Base-by-base conservation (phyloP, 2,797 vertebrate genomes). In the Botia almorhae region DNA sequence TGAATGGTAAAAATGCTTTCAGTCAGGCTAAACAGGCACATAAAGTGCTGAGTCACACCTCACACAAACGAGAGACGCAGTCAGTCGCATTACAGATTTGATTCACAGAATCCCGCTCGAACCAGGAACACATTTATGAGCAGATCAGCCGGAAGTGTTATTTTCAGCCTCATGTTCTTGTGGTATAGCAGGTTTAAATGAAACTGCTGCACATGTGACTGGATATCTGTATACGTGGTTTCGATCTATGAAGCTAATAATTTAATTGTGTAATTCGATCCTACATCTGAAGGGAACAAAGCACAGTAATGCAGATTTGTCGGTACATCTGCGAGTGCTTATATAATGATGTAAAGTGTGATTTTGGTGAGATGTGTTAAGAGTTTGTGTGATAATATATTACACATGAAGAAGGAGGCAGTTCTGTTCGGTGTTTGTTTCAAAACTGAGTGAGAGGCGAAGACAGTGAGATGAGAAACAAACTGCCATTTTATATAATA, bases 1-100 rank as follows among this genome's bases (percentile, higher is more conserved):
- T 46, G 70, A 63, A 43, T 43, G 61, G 55, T 68, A 55, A 56
- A 79, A 64, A 72, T 72, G 48, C 46, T 46, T 55, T 72, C 58
- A 5, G 58, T 55, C 21, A 65, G 16, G 63, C 19, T 53, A 51
- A 33, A 77, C 48, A 23, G n/a, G 39, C 51, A 7, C 16, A 48
- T 16, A 73, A 78, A 83, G 26, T 63, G 79, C 84, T 76, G 70
- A 85, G 58, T 82, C 80, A 83, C 63, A 36, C 36, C 29, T 23
- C 33, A n/a, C 53, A 48, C n/a, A 80, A 65, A n/a, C 68, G 16
- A 33, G 36, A 70, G 17, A 78, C 33, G 48, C 56, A 53, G 69
- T 11, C 16, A 14, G 14, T 39, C 71, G 60, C 70, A 70, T 68
- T 56, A 63, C 23, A 14, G 13, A 71, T 46, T 26, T 48, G 46